Percentiles rank a stretch among this genome's conserved stretches.
phyloP scores from a whole-genome alignment of 2,888 invertebrate species.

The Matsumyia berberina region DNA sequence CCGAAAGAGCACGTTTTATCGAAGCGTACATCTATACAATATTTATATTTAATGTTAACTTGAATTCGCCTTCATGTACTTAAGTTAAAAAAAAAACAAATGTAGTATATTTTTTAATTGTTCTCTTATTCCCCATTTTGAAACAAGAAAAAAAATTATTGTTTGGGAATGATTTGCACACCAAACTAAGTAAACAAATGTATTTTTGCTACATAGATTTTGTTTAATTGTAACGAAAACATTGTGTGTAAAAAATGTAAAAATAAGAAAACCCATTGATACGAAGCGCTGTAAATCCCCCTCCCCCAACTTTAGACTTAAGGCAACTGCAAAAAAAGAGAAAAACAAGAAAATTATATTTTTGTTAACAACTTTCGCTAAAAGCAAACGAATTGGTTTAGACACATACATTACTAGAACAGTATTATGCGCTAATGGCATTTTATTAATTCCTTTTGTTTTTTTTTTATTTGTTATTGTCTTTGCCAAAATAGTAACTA shows the following conservation, averaged over 20 bases:
- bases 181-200: neutral
- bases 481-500: conserved; percentile 2
- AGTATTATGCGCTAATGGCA: conserved; percentile 57
- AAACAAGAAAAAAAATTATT: no score
- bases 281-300: neutral
- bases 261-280: no score
- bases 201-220: conserved; percentile 19
- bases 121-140: neutral
- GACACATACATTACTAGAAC: conserved; percentile 24
- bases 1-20: conserved; percentile 25
- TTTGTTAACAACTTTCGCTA: conserved; percentile 5
- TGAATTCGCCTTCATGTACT: conserved; percentile 44
- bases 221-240: no score
- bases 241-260: no score
- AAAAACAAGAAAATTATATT: neutral
- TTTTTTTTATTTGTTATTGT: neutral
- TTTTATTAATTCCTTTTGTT: conserved; percentile 23
- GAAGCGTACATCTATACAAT: conserved; percentile 1
- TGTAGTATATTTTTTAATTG: neutral
- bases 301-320: conserved; percentile 10
- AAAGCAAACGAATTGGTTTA: neutral
- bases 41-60: conserved; percentile 31
- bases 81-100: conserved; percentile 8
- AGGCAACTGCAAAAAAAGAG: neutral
- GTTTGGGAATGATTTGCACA: no score